phyloP scores from a whole-genome alignment of 23 tunicate species.

The Halocynthia roretzi region DNA sequence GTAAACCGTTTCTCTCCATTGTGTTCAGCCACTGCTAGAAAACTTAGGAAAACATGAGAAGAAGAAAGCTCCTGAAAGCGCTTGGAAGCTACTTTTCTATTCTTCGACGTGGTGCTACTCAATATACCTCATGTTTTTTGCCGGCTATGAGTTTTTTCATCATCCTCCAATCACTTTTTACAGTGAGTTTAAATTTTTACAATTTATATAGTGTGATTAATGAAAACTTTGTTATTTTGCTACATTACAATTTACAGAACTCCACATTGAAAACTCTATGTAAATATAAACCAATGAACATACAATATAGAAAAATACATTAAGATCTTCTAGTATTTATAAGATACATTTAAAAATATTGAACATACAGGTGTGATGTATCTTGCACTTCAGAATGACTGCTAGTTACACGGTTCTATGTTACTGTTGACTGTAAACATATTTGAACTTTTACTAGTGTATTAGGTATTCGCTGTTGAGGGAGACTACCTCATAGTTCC shows the following conservation, averaged over 20 bases:
- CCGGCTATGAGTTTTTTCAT: slow-evolving; percentile 49
- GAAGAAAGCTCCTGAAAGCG: slow-evolving; percentile 82
- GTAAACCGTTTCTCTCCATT: no score
- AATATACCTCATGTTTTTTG: slow-evolving; percentile 56
- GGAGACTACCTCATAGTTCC: no score
- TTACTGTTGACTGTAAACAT: no score
- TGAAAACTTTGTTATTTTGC: background rate
- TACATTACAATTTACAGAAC: background rate
- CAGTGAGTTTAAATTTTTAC: slow-evolving; percentile 30
- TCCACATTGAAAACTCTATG: background rate
- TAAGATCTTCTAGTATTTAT: no score
- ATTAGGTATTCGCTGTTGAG: no score
- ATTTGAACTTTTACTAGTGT: no score
- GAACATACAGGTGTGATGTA: no score
- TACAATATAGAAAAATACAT: no score
- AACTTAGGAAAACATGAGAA: slow-evolving; percentile 32
- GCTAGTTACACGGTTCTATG: no score
- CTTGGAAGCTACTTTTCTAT: slow-evolving; percentile 75
- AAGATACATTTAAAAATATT: no score
- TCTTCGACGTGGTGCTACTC: slow-evolving; percentile 79
- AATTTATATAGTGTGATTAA: background rate
- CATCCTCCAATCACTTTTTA: slow-evolving; percentile 60
- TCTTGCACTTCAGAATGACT: no score
- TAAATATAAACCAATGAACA: background rate
- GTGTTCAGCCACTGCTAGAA: slow-evolving; percentile 48